Evolutionary conservation across 2,888 invertebrate species (phyloP), one percentile per base, ranked within the genome.

Genomic region (Cryptophagus acutangulus): DNA sequence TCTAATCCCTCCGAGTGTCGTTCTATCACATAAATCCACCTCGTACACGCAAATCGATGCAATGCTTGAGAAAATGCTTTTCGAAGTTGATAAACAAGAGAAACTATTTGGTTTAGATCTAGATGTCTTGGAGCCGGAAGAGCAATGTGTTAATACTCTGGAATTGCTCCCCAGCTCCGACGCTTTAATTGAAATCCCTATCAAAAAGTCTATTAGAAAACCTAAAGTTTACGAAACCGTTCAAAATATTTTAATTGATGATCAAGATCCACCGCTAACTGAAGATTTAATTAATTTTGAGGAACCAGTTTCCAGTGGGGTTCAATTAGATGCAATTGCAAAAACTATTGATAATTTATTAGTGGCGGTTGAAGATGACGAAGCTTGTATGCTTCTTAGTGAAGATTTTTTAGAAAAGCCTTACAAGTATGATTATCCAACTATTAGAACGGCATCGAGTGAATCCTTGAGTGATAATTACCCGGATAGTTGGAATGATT

Each of bases 41-140:
- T 67, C 67, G 14, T 69, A 70, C 40, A 61, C 63, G 31, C 62
- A 71, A 54, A 67, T 71, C 25, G 69, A 71, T 40, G 64, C 59
- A 3, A 66, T 71, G 56, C 51, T 72, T 20, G 70, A 71, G 36
- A 61, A 62, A 38, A 71, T 71, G 66, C 51, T 71, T 15, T 52
- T 53, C n/a, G 69, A 71, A 56, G 68, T 70, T 1, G 69, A 70
- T 36, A 54, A 64, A 41, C 66, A 69, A 51, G 65, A 69, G 44
- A 56, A 63, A 42, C 35, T 68, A 9, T 61, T 67, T 35, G 53
- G 59, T 24, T 52, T 65, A 42, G 60, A 63, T 49, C 41, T 59
- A 29, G 57, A 58, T 36, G 40, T 59, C 25, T 31, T 56, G 26
- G 57, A 59, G 33, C 45, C 48, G 6, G 36, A 40, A n/a, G 10